Percentiles rank a stretch among this genome's conserved stretches.
These are phyloP conservation scores for Bombus soroeensis DNA, from an alignment of 1,140 invertebrate species.

Conservation along the genomic window DNA sequence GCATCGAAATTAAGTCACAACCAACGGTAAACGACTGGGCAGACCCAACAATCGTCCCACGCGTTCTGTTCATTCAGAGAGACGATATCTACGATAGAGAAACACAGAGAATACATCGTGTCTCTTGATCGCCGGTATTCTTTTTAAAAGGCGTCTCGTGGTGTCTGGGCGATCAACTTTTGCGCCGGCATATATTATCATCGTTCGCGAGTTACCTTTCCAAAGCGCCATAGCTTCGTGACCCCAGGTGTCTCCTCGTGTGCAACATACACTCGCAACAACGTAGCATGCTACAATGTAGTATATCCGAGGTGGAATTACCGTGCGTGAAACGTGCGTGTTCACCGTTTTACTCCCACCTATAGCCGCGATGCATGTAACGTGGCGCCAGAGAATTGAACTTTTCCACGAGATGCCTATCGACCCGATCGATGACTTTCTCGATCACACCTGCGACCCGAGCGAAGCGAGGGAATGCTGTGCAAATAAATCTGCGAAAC, in stretches of 20 bases:
- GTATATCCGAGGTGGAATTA: background rate
- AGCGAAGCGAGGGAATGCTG: slow-evolving; percentile 21
- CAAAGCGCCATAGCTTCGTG: slow-evolving; percentile 39
- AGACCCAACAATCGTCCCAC: slow-evolving; percentile 56
- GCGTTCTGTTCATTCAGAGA: slow-evolving; percentile 35
- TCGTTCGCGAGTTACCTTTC: slow-evolving; percentile 57
- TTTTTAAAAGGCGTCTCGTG: slow-evolving; percentile 47
- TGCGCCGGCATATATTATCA: slow-evolving; percentile 44
- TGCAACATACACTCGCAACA: background rate
- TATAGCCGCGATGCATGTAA: background rate
- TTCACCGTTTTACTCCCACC: slow-evolving; percentile 29
- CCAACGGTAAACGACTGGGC: slow-evolving; percentile 56
- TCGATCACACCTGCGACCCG: slow-evolving; percentile 64
- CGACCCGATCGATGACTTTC: slow-evolving; percentile 66
- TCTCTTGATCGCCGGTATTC: slow-evolving; percentile 41
- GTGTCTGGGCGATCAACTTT: slow-evolving; percentile 53
- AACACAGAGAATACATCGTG: background rate
- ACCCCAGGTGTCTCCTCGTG: slow-evolving; percentile 33
- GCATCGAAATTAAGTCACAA: slow-evolving; percentile 55
- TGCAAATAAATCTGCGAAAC: slow-evolving; percentile 55
- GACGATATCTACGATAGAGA: background rate
- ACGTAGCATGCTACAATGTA: background rate
- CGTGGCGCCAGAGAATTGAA: slow-evolving; percentile 64
- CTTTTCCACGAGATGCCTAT: slow-evolving; percentile 63
- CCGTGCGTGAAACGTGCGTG: slow-evolving; percentile 34